Evolutionary conservation across 2,113 vertebrate species (phyloP), one percentile per base, ranked within the genome.

Genomic region (Leucopsar rothschildi): DNA sequence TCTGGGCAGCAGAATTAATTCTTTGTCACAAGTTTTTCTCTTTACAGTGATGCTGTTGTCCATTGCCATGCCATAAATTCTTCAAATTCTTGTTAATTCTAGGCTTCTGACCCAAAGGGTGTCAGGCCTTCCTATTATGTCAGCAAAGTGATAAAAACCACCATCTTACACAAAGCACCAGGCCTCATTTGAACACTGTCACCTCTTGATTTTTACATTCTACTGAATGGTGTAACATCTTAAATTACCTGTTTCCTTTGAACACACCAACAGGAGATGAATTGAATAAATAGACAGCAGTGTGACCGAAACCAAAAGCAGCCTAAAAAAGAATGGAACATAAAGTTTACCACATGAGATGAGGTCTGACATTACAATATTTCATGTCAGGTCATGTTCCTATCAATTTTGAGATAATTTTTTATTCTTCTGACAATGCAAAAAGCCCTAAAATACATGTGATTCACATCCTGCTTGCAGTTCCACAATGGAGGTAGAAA

Each of bases 261-360:
- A 97, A 94, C 97, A 98, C 95, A 98, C 91, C 97, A 98, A 94
- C 42, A 98, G 93, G 35, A 98, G 98, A 92, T 98, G 97, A 96
- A 98, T 98, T 84, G 98, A 98, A 96, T 98, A 98, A 92, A 98
- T 98, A 77, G 98, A 98, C 70, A 98, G 95, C 89, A 98, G 59
- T 0, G 98, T 98, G 90, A 98, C 98, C 2, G 97, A 98, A 96
- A 93, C 94, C 97, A 98, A 92, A 94, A 98, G 98, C 76, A 98
- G 28, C 96, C 98, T 98, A 93, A 31, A 96, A 97, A 85, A 93
- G 86, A 97, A 92, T 37, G 60, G 92, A 89, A 65, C 75, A 91
- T 45, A 86, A 85, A 93, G 18, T 37, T 90, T 83, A 76, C n/a
- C 90, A 21, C 56, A 83, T 29, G 6, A 97, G 72, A 69, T 57